Base-by-base conservation (phyloP, 2,113 vertebrate genomes). In the Laticauda colubrina region DNA sequence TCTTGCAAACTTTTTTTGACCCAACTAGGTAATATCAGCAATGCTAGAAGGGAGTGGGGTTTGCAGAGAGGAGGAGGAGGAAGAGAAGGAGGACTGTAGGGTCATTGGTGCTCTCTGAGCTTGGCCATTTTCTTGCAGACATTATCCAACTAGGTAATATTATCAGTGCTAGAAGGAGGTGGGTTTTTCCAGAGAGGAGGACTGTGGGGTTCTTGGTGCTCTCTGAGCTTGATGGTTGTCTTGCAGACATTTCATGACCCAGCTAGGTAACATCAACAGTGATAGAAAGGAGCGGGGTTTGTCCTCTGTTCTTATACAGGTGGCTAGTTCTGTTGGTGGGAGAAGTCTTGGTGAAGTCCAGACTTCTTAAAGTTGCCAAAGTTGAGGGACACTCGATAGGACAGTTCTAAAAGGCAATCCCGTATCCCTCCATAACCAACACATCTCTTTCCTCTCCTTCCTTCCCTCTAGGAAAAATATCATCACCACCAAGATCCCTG, bases 401-500 rank as follows among this genome's bases (percentile, higher is more conserved):
- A 7, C 86, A 87, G 7, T 3, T 15, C 51, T 75, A 75, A 75
- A n/a, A 7, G 7, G 12, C 53, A 12, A 8, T 8, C 87, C 4
- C 12, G 10, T 48, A 21, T 11, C 34, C 34, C 51, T 8, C 21
- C 26, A 89, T 51, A 43, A 24, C 2, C 10, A 14, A 0, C 11
- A 2, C 15, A 56, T 59, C 12, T 24, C 14, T 43, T 12, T 8
- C 14, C n/a, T 39, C 21, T 51, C 61, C 18, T 20, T 3, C 54
- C 26, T 59, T n/a, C 61, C 54, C n/a, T 43, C 4, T 96, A 99
- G 98, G 96, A 99, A 98, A 95, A 98, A 96, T 93, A 94, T 97
- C 5, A 97, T 98, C 94, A 98, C 98, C 53, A 97, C 90, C 95
- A 99, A 99, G 97, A 98, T 99, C 89, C 98, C 98, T 1, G 98